Base-by-base conservation (phyloP, 92 coral and sea anemone genomes). In the Plumapathes pennacea region DNA sequence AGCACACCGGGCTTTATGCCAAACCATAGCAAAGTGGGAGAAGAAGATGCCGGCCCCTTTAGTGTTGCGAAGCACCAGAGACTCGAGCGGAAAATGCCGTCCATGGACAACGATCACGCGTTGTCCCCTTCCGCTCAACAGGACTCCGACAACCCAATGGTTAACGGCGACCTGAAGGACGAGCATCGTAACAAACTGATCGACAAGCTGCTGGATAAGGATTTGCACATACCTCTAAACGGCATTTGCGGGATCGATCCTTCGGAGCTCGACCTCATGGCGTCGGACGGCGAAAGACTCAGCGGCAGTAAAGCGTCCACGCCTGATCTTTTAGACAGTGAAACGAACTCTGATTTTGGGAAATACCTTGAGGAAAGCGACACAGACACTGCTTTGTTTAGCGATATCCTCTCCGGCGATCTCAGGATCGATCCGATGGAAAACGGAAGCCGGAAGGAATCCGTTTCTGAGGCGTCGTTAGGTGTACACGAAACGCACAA, bases 221-320 rank as follows among this genome's bases (percentile, higher is more conserved):
- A 88, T 54, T 72, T 83, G 22, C 96, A 73, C 48, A 53, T 87
- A 56, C 90, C 95, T 12, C 77, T 86, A 5, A 88, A 88, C 69
- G 96, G 96, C 7, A 83, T 88, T 42, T 88, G 96, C 43, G 95
- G 88, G 25, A 83, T 87, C 28, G 89, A 88, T 47, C 24, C 86
- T 1, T 52, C 96, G 4, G 96, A 88, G 2, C 72, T 88, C 41
- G 96, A 88, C 50, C 66, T 88, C 19, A 65, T 88, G 42, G 81
- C 83, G 7, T 69, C 86, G 3, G 96, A 83, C 47, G 96, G 89
- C 17, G 96, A 88, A 67, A 72, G 83, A 17, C 80, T 88, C 10
- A 82, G 89, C 54, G 69, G 82, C 34, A 83, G 90, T 40, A 85
- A 85, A 41, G 74, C 83, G 0, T 88, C 96, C 1, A 77, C 96